Evolutionary conservation across 2,113 vertebrate species (phyloP).

Genomic region (Rhagologus leucostigma): DNA sequence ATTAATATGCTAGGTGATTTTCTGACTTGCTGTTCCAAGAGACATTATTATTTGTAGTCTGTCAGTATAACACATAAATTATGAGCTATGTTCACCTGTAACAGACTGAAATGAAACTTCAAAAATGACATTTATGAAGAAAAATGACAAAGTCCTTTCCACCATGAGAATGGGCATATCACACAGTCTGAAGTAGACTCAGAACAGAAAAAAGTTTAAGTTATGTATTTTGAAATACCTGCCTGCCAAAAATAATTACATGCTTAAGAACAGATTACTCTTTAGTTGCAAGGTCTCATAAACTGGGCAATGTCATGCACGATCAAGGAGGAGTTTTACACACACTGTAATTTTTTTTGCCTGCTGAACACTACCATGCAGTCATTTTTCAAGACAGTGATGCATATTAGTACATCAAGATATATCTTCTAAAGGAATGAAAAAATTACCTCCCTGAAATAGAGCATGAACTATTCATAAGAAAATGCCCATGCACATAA

Average conservation of each 20-base stretch:
- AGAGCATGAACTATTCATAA: neutral
- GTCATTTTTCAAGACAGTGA: neutral
- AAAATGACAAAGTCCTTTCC: constrained; percentile 49
- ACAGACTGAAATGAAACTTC: constrained; percentile 56
- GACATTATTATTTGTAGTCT: constrained; percentile 49
- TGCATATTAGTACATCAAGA: neutral
- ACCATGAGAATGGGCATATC: neutral
- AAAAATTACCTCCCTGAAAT: neutral
- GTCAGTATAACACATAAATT: constrained; percentile 51
- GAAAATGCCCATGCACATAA: neutral
- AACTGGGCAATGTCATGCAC: neutral
- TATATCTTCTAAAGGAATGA: neutral
- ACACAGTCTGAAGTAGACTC: neutral
- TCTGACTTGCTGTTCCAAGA: constrained; percentile 42
- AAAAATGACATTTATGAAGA: constrained; percentile 67
- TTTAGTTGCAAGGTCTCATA: neutral
- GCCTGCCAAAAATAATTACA: constrained; percentile 1
- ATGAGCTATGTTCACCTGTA: constrained; percentile 35
- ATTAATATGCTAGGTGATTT: constrained; percentile 40
- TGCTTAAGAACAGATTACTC: neutral
- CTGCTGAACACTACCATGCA: neutral
- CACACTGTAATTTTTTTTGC: neutral
- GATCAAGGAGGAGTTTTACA: constrained; percentile 8
- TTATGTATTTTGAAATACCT: neutral
- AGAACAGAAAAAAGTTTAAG: neutral